A percentile compares a stretch with the other conserved stretches of the same genome.
Conservation (phyloP, 2,888 invertebrate species). For the Drosophila vallismaia region DNA sequence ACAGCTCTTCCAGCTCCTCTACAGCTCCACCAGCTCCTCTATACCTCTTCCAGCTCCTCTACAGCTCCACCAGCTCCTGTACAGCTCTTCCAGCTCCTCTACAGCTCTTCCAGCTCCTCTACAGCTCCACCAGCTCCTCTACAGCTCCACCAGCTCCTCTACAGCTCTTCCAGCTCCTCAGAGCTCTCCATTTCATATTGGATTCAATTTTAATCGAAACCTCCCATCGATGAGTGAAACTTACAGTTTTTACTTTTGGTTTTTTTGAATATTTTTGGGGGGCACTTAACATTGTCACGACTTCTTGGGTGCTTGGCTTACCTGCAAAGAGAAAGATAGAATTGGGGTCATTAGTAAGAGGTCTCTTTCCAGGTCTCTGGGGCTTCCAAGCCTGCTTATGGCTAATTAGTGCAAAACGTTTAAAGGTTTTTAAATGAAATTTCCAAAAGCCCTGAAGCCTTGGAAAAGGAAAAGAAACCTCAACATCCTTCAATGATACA, state of each 20-base stretch:
- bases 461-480: constrained; percentile 1
- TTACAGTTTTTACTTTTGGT: constrained; percentile 48
- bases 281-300: constrained; percentile 72
- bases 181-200: constrained; percentile 25
- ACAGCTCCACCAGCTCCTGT: too few relatives aligned
- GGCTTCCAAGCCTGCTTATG: constrained; percentile 22
- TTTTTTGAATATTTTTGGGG: constrained; percentile 38
- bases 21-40: background rate
- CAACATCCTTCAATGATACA: constrained; percentile 8
- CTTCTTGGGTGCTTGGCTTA: constrained; percentile 65
- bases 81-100: background rate
- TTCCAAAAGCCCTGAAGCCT: constrained; percentile 7
- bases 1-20: constrained; percentile 2
- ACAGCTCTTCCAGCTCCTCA: background rate
- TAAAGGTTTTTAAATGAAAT: constrained; percentile 35
- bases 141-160: background rate
- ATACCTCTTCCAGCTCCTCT: background rate
- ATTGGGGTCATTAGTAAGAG: constrained; percentile 77
- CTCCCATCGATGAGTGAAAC: constrained; percentile 63
- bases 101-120: constrained; percentile 2
- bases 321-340: constrained; percentile 72
- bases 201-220: constrained; percentile 52
- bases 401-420: constrained; percentile 46
- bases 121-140: background rate
- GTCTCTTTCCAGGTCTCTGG: constrained; percentile 42